Evolutionary conservation across 1,140 invertebrate species (phyloP).

Genomic region (Delia radicum): DNA sequence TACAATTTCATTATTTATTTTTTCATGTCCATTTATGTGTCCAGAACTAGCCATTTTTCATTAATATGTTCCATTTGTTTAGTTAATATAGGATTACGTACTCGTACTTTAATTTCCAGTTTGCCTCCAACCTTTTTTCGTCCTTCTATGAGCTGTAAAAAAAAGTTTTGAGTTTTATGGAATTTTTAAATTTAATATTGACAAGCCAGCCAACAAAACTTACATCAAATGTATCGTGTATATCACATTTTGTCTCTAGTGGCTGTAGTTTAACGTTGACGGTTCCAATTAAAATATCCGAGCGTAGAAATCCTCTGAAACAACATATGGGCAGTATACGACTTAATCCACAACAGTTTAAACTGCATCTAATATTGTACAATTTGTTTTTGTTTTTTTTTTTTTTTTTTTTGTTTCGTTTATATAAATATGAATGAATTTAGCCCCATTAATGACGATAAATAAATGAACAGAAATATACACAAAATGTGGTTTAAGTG

Average conservation of each 20-base stretch:
- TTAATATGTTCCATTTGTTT: constrained; percentile 88
- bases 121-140: constrained; percentile 85
- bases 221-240: constrained; percentile 91
- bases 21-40: constrained; percentile 44
- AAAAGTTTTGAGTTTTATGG: too few species aligned
- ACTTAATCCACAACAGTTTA: constrained; percentile 56
- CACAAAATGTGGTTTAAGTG: too few species aligned
- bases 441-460: neutral
- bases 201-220: too few species aligned
- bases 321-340: constrained; percentile 58
- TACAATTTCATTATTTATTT: neutral
- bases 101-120: constrained; percentile 84
- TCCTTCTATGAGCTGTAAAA: constrained; percentile 80
- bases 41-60: constrained; percentile 90
- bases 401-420: too few species aligned
- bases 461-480: neutral
- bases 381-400: too few species aligned
- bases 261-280: constrained; percentile 80
- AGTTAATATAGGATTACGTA: constrained; percentile 86
- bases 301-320: constrained; percentile 87
- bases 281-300: constrained; percentile 84
- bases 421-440: neutral
- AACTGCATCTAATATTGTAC: constrained; percentile 44
- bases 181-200: too few species aligned
- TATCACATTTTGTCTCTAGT: constrained; percentile 80